These are phyloP conservation scores for Spodoptera litura DNA, from an alignment of 1,140 invertebrate genomes.

Conservation along the genomic window DNA sequence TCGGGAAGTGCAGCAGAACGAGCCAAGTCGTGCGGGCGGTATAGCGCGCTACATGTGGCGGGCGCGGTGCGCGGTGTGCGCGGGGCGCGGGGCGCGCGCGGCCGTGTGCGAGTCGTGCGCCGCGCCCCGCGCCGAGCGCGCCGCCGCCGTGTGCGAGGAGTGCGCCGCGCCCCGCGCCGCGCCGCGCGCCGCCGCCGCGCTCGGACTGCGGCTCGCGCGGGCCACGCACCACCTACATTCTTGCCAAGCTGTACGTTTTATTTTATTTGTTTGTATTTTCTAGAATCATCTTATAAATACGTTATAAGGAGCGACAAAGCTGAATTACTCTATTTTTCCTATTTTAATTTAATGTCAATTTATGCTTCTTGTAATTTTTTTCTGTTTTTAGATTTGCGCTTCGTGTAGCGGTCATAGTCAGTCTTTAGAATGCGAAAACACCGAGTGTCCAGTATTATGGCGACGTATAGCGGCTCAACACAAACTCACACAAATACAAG, in stretches of 20 bases:
- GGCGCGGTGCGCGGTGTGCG: constrained; percentile 68
- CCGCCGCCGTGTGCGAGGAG: constrained; percentile 51
- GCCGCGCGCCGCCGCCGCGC: constrained; percentile 41
- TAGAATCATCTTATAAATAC: too few species aligned
- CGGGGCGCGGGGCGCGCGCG: constrained; percentile 51
- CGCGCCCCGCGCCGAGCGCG: neutral
- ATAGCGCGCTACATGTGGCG: constrained; percentile 76
- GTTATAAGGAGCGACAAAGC: neutral
- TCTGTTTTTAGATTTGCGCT: constrained; percentile 68
- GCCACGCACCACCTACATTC: constrained; percentile 38
- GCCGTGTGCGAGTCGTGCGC: constrained; percentile 49
- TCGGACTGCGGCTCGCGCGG: constrained; percentile 34
- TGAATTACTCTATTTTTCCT: neutral
- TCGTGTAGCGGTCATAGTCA: constrained; percentile 69
- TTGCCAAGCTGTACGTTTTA: constrained; percentile 53
- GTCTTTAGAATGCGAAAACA: constrained; percentile 64
- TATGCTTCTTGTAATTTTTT: constrained; percentile 5
- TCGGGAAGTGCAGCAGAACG: constrained; percentile 21
- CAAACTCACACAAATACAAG: constrained; percentile 63
- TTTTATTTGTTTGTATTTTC: too few species aligned
- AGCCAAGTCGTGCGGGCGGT: constrained; percentile 46
- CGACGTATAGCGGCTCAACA: constrained; percentile 60
- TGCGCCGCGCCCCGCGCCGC: constrained; percentile 43
- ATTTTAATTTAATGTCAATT: constrained; percentile 1
- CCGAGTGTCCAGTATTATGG: constrained; percentile 76